phyloP scores from a whole-genome alignment of 2,113 vertebrate species.

The Ophiodon elongatus region DNA sequence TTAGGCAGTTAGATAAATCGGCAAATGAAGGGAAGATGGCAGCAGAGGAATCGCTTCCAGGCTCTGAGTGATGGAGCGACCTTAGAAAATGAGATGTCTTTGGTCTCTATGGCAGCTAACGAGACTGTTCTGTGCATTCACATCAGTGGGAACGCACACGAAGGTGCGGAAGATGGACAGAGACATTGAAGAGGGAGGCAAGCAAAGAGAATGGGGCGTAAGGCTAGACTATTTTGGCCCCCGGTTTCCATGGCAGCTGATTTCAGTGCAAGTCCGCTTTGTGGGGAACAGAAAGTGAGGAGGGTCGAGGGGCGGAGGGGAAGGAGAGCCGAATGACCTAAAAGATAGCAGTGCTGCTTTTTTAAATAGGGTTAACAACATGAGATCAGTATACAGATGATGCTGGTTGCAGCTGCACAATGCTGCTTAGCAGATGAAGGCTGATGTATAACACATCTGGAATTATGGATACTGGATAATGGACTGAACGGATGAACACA shows the following conservation, averaged over 20 bases:
- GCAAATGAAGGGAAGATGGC: constrained; percentile 44
- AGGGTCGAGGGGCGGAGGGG: background rate
- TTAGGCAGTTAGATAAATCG: constrained; percentile 58
- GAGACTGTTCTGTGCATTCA: constrained; percentile 37
- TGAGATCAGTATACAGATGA: background rate
- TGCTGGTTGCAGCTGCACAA: background rate
- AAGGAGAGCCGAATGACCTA: background rate
- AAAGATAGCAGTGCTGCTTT: background rate
- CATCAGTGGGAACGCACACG: constrained; percentile 23
- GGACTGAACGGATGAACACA: too few relatives aligned
- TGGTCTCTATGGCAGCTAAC: constrained; percentile 66
- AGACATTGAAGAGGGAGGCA: constrained; percentile 14
- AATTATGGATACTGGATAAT: background rate
- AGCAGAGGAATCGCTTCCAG: constrained; percentile 43
- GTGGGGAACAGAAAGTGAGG: background rate
- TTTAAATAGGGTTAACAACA: background rate
- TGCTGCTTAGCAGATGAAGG: background rate
- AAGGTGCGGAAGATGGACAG: constrained; percentile 3
- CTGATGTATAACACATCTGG: background rate
- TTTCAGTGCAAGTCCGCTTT: constrained; percentile 4
- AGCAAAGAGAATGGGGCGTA: background rate
- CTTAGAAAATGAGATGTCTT: constrained; percentile 64
- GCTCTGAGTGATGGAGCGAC: constrained; percentile 46
- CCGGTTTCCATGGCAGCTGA: constrained; percentile 39
- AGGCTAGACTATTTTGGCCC: constrained; percentile 9